phyloP scores from a whole-genome alignment of 2,797 vertebrate species.

The Thripadectes ignobilis region DNA sequence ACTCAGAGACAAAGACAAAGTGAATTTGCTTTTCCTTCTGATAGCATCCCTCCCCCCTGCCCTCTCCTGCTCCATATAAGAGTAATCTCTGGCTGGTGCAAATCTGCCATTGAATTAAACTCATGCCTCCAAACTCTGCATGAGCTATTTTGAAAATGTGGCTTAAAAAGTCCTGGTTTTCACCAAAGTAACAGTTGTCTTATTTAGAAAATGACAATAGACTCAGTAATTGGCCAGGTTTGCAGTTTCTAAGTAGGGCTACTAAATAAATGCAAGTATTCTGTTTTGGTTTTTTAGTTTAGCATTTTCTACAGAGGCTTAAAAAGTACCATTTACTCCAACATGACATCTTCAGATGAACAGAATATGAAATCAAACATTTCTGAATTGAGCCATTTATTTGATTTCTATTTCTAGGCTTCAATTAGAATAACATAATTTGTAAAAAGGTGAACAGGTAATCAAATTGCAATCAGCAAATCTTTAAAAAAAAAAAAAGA shows the following conservation, averaged over 20 bases:
- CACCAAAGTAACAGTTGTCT: not conserved
- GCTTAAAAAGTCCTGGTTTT: not conserved
- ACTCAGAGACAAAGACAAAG: not conserved
- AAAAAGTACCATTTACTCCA: not conserved
- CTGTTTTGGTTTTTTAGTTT: not conserved
- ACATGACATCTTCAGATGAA: not conserved
- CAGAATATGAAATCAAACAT: not conserved
- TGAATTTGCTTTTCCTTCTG: not conserved
- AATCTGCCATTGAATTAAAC: not conserved
- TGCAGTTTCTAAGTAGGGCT: not conserved
- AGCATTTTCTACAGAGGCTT: not conserved
- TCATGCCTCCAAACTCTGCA: not conserved
- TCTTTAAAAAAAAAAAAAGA: not conserved
- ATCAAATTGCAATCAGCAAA: slow-evolving; percentile 55
- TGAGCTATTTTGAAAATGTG: not conserved
- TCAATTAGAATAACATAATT: slow-evolving; percentile 42
- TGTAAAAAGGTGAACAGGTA: slow-evolving; percentile 44
- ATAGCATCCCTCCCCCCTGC: accelerated
- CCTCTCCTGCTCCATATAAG: not conserved
- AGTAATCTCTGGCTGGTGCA: not conserved
- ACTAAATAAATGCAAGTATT: not conserved
- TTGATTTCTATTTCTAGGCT: slow-evolving; percentile 35
- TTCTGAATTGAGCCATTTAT: slow-evolving; percentile 6
- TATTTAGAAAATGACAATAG: not conserved
- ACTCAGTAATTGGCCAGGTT: not conserved